Percentiles rank a stretch among this genome's conserved stretches.
Evolutionary conservation across 2,113 vertebrate species (phyloP).

Genomic region (Oceanodroma tethys): DNA sequence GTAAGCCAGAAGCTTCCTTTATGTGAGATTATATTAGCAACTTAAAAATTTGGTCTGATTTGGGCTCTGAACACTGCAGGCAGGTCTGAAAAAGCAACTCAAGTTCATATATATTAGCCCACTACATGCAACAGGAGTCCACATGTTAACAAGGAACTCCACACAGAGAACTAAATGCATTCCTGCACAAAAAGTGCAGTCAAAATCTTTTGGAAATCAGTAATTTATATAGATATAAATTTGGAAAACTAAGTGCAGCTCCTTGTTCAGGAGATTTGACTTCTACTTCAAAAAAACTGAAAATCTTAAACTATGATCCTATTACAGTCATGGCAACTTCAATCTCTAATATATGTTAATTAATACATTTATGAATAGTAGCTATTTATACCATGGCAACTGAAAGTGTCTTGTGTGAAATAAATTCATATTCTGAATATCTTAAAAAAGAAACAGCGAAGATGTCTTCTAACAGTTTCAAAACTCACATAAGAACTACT

Average conservation of each 20-base stretch:
- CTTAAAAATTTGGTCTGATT: not conserved
- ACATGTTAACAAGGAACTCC: not conserved
- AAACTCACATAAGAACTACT: not conserved
- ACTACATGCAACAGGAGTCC: not conserved
- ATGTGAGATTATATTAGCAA: not conserved
- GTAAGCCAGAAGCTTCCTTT: not conserved
- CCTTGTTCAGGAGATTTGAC: not conserved
- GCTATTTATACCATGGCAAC: not conserved
- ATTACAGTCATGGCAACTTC: not conserved
- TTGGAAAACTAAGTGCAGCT: not conserved
- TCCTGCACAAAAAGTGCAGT: not conserved
- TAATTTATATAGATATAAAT: not conserved
- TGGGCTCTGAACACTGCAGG: not conserved
- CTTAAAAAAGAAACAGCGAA: not conserved
- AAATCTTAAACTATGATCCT: not conserved
- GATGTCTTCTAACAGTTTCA: not conserved
- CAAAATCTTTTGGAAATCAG: not conserved
- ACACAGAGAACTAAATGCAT: not conserved
- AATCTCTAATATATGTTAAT: not conserved
- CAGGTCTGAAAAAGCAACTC: not conserved
- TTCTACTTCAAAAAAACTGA: not conserved
- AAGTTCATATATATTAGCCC: not conserved
- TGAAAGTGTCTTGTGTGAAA: not conserved
- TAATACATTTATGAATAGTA: not conserved
- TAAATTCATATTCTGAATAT: not conserved